A percentile compares a stretch with the other conserved stretches of the same genome.
Evolutionary conservation across 2,797 vertebrate genomes (phyloP).

Genomic region (Coluber constrictor): DNA sequence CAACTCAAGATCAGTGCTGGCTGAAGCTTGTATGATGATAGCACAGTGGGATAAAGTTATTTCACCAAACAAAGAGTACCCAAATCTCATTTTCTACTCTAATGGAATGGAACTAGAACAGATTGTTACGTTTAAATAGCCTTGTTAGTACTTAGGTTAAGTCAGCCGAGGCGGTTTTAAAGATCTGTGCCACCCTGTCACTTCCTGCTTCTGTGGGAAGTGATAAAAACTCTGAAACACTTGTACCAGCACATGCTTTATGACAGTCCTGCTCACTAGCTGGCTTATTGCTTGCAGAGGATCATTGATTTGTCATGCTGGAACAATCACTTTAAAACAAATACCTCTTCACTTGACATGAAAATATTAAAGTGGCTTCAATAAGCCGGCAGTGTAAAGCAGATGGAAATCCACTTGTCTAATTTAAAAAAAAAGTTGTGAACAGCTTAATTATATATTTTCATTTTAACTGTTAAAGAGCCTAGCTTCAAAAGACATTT

Average conservation of each 20-base stretch:
- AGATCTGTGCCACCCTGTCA: constrained; percentile 1
- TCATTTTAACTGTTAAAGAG: neutral
- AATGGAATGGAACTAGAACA: constrained; percentile 50
- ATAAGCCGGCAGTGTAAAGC: neutral
- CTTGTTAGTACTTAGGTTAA: constrained; percentile 23
- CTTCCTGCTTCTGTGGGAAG: constrained; percentile 24
- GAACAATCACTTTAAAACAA: constrained; percentile 21
- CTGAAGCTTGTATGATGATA: neutral
- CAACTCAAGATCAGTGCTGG: constrained; percentile 37
- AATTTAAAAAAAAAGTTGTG: neutral
- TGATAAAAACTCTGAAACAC: constrained; percentile 32
- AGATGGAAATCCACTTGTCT: neutral
- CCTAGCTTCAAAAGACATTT: neutral
- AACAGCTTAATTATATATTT: constrained; percentile 9
- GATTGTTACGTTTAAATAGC: constrained; percentile 50
- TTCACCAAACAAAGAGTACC: constrained; percentile 39
- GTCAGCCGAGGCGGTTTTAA: constrained; percentile 16
- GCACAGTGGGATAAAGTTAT: constrained; percentile 10
- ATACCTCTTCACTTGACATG: neutral
- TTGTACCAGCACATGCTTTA: constrained; percentile 16
- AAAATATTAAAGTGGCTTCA: neutral
- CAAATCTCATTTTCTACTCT: constrained; percentile 51
- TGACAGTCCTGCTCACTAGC: constrained; percentile 10
- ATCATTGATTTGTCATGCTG: constrained; percentile 12
- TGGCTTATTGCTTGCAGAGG: constrained; percentile 7